phyloP scores from a whole-genome alignment of 2,888 invertebrate genomes.

The Nemotelus pantherinus region DNA sequence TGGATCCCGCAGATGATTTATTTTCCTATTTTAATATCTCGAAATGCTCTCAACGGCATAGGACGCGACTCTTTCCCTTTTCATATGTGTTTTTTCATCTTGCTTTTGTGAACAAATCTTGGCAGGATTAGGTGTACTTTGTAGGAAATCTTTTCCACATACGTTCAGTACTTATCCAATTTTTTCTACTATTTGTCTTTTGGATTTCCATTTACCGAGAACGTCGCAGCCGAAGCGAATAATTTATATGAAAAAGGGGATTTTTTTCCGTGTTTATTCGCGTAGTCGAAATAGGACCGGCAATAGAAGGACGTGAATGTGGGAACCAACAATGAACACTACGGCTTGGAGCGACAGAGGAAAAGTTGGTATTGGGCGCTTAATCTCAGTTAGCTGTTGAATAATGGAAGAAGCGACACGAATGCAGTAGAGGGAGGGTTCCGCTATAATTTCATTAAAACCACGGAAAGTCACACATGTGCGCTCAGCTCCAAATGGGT shows the following conservation, averaged over 20 bases:
- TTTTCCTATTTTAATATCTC: constrained; percentile 38
- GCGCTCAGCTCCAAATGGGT: constrained; percentile 34
- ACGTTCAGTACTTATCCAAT: constrained; percentile 40
- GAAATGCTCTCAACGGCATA: constrained; percentile 6
- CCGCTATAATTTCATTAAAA: constrained; percentile 47
- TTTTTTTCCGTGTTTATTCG: neutral
- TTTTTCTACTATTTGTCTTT: constrained; percentile 41
- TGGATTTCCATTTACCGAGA: constrained; percentile 24
- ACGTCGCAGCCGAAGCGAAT: constrained; percentile 10
- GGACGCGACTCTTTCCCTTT: neutral
- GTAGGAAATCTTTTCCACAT: constrained; percentile 33
- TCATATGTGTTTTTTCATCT: neutral
- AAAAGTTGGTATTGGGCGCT: neutral
- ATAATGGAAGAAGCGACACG: neutral
- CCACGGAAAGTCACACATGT: constrained; percentile 35
- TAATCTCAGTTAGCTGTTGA: constrained; percentile 8
- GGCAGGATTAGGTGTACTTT: constrained; percentile 31
- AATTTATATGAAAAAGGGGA: constrained; percentile 34
- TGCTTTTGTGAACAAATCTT: constrained; percentile 17
- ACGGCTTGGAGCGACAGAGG: no score
- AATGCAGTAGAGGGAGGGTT: constrained; percentile 19
- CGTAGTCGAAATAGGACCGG: no score
- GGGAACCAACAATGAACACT: no score
- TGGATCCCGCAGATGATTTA: constrained; percentile 39
- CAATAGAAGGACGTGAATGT: no score